Base-by-base conservation (phyloP, 2,113 vertebrate species). In the Chaetodon trifascialis region DNA sequence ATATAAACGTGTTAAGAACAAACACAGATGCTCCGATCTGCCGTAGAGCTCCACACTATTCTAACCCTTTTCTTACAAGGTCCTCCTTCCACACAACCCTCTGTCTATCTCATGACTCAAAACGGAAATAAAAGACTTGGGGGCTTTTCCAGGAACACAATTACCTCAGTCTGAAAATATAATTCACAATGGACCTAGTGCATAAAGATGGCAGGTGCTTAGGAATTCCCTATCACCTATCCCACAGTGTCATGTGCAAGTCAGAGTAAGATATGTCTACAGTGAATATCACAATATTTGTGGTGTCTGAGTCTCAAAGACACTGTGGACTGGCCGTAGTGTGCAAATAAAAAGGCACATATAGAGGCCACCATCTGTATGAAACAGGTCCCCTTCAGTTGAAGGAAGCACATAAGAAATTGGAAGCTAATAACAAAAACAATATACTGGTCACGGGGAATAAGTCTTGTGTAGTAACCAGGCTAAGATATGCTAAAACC, bases 361-460 rank as follows among this genome's bases (percentile, higher is more conserved):
- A 62, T 79, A 74, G 7, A 73, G 72, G 73, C 77, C 84, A 83
- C 86, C 82, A 83, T 86, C 86, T 84, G 56, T 84, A 91, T 87
- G 82, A 78, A 81, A 85, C 59, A 51, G 74, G 86, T 88, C 83
- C 71, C 89, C 82, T 87, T 71, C 40, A 89, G 10, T 55, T 76
- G 21, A 84, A 67, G 62, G 40, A 67, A 55, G 47, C 65, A 64
- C 16, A 25, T 76, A 83, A 49, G 59, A 30, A 77, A 78, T 72
- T 71, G 17, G 19, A 84, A 59, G 51, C 65, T 84, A 67, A 23
- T 68, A 72, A 58, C 30, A 68, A 73, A 76, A 66, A 51, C 64
- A 83, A 52, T 73, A 58, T 71, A 73, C 47, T 68, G 75, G 67
- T 73, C 79, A 73, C 36, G 55, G 44, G 72, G 55, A 80, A 56